Evolutionary conservation across 2,888 invertebrate genomes (phyloP), one percentile per base, ranked within the genome.

Genomic region (Dexiosoma caninum): DNA sequence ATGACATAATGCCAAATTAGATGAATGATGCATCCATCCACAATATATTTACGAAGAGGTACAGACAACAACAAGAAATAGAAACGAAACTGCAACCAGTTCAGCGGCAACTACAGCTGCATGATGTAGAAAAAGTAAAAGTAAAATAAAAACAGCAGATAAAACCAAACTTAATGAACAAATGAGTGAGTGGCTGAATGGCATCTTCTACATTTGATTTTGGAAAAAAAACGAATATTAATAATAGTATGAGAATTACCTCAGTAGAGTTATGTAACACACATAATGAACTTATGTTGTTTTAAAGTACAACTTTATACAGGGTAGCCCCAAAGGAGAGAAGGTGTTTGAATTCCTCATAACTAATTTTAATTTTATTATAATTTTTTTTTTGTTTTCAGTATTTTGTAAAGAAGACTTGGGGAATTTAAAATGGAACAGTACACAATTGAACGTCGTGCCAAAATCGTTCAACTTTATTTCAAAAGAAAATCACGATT

Each of bases 171-270:
- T 53, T 42, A 32, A 23, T 55, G 42, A 42, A 21, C n/a, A 9
- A 53, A 53, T 12, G 23, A 64, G 6, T 55, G 55, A 69, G 35
- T 69, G 53, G 55, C 51, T 79, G 78, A 78, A 71, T 75, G 79
- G 70, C 79, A 75, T 80, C 79, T 71, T 53, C 46, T 60, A 32
- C 46, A 80, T 76, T 32, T n/a, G 66, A 69, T 79, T 67, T 67
- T 21, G n/a, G 49, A 53, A 7, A 37, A 37, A 16, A 16, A 21
- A 16, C 6, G 9, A 9, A 59, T 9, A n/a, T 2, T 7, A 51
- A 59, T 27, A 12, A 12, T n/a, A 14, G 46, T 37, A 57, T 57
- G 53, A 37, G 57, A 66, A 66, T 35, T 53, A 32, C n/a, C 12
- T 12, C 23, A 64, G 1, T 19, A 14, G 37, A 14, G 9, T 74